A percentile compares a stretch with the other conserved stretches of the same genome.
phyloP scores from a whole-genome alignment of 2,797 vertebrate genomes.

The Chaetophractus vellerosus region DNA sequence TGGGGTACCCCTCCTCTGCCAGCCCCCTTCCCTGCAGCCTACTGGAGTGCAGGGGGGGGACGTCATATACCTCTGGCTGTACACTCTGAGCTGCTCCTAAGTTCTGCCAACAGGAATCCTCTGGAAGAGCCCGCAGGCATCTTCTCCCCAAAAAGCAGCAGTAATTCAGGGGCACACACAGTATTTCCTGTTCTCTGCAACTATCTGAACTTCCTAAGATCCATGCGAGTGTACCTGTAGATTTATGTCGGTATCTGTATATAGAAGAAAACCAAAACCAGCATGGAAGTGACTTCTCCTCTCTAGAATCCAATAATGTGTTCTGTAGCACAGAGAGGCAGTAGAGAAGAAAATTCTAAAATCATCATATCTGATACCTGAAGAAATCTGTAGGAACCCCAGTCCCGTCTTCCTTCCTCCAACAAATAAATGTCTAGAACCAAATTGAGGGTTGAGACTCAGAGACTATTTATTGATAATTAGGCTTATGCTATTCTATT shows the following conservation, averaged over 20 bases:
- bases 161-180: neutral
- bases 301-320: neutral
- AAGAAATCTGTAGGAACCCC: neutral
- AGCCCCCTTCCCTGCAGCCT: neutral
- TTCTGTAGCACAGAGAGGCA: neutral
- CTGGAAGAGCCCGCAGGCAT: neutral
- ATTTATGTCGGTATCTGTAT: neutral
- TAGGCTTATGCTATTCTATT: neutral
- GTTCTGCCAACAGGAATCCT: neutral
- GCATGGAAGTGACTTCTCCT: neutral
- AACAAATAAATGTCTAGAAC: neutral
- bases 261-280: neutral
- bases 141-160: neutral
- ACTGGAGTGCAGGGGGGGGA: fast-evolving
- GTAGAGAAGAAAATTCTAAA: neutral
- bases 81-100: neutral
- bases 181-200: neutral
- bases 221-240: neutral
- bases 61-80: neutral
- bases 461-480: neutral
- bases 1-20: no score
- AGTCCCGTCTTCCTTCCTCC: neutral
- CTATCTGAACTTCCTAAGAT: neutral
- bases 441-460: neutral
- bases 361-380: neutral